These are phyloP conservation scores for Sogatella furcifera DNA, from an alignment of 1,140 invertebrate species.

Conservation along the genomic window DNA sequence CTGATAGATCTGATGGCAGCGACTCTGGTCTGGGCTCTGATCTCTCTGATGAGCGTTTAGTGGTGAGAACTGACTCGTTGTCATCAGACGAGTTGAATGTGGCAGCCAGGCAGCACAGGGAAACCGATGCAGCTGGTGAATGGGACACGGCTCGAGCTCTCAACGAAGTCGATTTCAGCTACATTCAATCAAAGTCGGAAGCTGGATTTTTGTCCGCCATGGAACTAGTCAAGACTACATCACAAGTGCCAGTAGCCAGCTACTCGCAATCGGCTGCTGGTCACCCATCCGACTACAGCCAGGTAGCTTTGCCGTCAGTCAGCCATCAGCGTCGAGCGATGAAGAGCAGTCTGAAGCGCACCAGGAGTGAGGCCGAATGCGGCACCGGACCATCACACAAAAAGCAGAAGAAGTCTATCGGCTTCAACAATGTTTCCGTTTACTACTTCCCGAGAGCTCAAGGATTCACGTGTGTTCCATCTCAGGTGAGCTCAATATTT, in stretches of 20 bases:
- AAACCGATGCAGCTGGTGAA: not conserved
- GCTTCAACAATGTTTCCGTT: slow-evolving; percentile 86
- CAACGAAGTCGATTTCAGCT: not conserved
- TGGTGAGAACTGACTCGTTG: slow-evolving; percentile 14
- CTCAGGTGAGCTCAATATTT: slow-evolving; percentile 45
- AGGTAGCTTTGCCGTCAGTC: slow-evolving; percentile 3
- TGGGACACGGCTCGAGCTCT: not conserved
- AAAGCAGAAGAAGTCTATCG: slow-evolving; percentile 65
- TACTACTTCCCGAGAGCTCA: slow-evolving; percentile 92
- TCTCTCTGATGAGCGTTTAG: slow-evolving; percentile 32
- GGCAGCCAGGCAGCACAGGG: not conserved
- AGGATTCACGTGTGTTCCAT: slow-evolving; percentile 96
- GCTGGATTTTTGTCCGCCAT: slow-evolving; percentile 13
- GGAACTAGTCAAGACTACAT: slow-evolving; percentile 10
- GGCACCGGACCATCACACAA: slow-evolving; percentile 1
- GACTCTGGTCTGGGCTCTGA: slow-evolving; percentile 59
- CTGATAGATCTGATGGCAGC: slow-evolving; percentile 58
- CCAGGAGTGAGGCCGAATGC: not conserved
- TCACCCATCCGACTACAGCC: not conserved
- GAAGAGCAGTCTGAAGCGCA: slow-evolving; percentile 45
- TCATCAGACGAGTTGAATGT: slow-evolving; percentile 17
- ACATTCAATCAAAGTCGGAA: not conserved
- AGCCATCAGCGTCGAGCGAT: slow-evolving; percentile 20
- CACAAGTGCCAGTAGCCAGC: not conserved
- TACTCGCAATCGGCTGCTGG: not conserved